Evolutionary conservation across 1,140 invertebrate genomes (phyloP), one percentile per base, ranked within the genome.

Genomic region (Aricia agestis): DNA sequence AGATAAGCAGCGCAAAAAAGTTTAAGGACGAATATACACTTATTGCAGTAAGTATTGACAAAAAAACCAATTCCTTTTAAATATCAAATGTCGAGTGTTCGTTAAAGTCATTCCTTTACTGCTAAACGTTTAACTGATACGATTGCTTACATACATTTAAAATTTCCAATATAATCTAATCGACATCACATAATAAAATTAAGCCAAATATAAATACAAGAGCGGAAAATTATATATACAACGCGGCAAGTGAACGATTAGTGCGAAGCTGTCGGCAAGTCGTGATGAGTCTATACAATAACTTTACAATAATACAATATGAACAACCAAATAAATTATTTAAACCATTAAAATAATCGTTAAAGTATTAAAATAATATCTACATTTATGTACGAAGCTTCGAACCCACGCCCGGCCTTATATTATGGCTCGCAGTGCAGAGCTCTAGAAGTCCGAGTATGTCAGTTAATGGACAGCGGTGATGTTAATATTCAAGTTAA

Each of bases 271-370:
- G 18, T 9, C n/a, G 15, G 58, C 58, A 59, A 59, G 58, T 59
- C 58, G 58, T 17, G 15, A n/a, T 9, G 18, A 17, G 18, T 17
- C n/a, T 18, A 17, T 59, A 59, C n/a, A 17, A 17, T 59, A 59
- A 59, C 58, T 59, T n/a, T 59, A 59, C 58, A 59, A 59, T 17
- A n/a, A 17, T 57, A 57, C n/a, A 57, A 59, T 59, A 59, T 59
- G 58, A 59, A 59, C 58, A 59, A 59, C 58, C 36, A 36, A 36
- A 36, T 36, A 59, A 59, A 59, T 59, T 17, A 59, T 17, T 59
- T 59, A 59, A 17, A 59, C 18, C 1, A 59, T 17, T 59, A 59
- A 59, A 59, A 7, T 59, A 19, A 17, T 17, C 58, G n/a, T 59
- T 59, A 17, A 59, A 59, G 18, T 17, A 17, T 17, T 59, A 17